Conservation (phyloP, 1,140 invertebrate species). For the Drosophila kikkawai region DNA sequence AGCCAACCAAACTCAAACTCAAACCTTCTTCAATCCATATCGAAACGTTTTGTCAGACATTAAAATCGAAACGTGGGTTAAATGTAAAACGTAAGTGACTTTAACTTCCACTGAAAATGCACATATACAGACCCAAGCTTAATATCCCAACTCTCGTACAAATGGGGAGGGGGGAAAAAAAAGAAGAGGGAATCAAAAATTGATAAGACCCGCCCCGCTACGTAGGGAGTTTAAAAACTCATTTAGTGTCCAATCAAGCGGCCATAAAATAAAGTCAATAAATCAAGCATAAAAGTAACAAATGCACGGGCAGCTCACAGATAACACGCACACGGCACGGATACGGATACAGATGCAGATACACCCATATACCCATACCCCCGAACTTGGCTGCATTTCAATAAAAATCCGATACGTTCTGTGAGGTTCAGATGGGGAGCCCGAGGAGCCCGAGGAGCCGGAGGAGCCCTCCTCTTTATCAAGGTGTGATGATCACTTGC, state of each 20-base stretch:
- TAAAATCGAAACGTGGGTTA: conserved; percentile 68
- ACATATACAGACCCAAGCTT: conserved; percentile 13
- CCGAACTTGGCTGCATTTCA: conserved; percentile 64
- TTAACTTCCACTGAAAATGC: conserved; percentile 54
- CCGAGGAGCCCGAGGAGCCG: not conserved
- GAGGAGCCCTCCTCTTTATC: conserved; percentile 56
- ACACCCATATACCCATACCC: conserved; percentile 19
- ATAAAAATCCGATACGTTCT: conserved; percentile 81
- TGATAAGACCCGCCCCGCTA: conserved; percentile 77
- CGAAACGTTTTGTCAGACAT: conserved; percentile 77
- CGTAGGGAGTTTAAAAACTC: conserved; percentile 82
- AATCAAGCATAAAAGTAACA: conserved; percentile 83
- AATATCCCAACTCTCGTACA: conserved; percentile 11
- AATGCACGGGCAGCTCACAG: conserved; percentile 76
- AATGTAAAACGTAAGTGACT: conserved; percentile 73
- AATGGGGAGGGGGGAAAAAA: conserved; percentile 7
- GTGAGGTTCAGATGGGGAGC: conserved; percentile 22
- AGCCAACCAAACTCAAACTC: conserved; percentile 20
- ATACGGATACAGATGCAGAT: conserved; percentile 31
- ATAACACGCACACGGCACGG: conserved; percentile 62
- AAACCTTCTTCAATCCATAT: conserved; percentile 62
- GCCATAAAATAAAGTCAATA: conserved; percentile 83
- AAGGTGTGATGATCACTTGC: conserved; percentile 83
- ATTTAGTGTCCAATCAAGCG: conserved; percentile 83
- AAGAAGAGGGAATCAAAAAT: conserved; percentile 49